Evolutionary conservation across 2,113 vertebrate species (phyloP), one percentile per base, ranked within the genome.

Genomic region (Amblyopsis rosae): DNA sequence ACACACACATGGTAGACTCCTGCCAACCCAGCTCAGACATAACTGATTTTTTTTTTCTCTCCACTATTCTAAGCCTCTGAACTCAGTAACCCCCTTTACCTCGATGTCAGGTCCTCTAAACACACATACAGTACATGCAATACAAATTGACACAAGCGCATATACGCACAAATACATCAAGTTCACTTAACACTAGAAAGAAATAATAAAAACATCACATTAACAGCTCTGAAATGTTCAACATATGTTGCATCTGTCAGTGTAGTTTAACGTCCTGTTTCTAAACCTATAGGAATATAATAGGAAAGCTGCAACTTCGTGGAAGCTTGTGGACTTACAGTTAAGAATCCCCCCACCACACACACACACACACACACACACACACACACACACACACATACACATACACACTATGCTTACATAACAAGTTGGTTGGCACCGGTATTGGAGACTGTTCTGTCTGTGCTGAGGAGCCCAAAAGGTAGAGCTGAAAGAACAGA

Each of bases 381-480:
- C 63, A 9, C 53, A 10, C 4, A 15, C 32, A 51, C 45, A 67
- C 50, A 62, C 59, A 45, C 54, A 58, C 63, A 9, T 12, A 17
- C 46, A 74, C 16, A 68, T 11, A 19, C 9, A 54, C 53, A 10
- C 6, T 50, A 47, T 54, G 56, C 58, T 41, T 41, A 41, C 35
- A 41, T 41, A 41, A 63, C 45, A 66, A 65, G 55, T 77, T 17
- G 56, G 46, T 9, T 83, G 86, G 81, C 82, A 80, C 76, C 75
- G 63, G 62, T 9, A 16, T 69, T 62, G 67, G 73, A 85, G 86
- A 76, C 76, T 77, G 67, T 76, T 84, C 66, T 69, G 77, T 80
- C 51, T 67, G 19, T 19, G 69, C 70, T 32, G 69, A 75, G 61
- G 82, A 59, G 62, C 9, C 17, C 10, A 56, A 67, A 71, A 75